A percentile compares a stretch with the other conserved stretches of the same genome.
Evolutionary conservation across 1,140 invertebrate species (phyloP).

Genomic region (Magallana gigas): DNA sequence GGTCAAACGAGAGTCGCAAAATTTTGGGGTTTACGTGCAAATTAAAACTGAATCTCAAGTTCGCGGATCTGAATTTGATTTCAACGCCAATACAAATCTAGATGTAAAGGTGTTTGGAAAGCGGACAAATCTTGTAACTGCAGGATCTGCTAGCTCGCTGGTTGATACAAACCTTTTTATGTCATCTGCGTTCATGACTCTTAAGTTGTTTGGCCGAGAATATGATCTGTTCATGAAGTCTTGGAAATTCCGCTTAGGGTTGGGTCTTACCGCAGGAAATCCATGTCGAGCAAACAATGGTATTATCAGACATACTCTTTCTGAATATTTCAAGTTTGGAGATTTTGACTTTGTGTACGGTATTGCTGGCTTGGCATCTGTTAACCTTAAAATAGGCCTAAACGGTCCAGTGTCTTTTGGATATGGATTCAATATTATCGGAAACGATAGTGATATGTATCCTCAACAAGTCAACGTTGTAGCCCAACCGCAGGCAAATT

Average conservation of each 20-base stretch:
- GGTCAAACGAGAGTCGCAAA: neutral
- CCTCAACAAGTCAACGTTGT: slow-evolving; percentile 9
- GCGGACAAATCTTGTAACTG: neutral
- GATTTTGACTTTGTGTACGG: neutral
- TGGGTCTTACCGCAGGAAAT: slow-evolving; percentile 5
- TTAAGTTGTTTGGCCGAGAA: neutral
- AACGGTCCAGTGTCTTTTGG: slow-evolving; percentile 12
- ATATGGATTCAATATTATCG: slow-evolving; percentile 28
- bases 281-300: neutral
- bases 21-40: neutral
- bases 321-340: slow-evolving; percentile 9
- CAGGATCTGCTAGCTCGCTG: slow-evolving; percentile 23
- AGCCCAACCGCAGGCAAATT: neutral
- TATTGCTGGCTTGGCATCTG: neutral
- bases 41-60: neutral
- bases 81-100: neutral
- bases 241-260: slow-evolving; percentile 14
- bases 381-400: neutral
- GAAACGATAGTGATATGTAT: neutral
- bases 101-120: neutral
- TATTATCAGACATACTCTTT: neutral
- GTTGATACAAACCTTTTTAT: slow-evolving; percentile 12
- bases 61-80: neutral
- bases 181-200: neutral
- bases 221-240: slow-evolving; percentile 32